A percentile compares a stretch with the other conserved stretches of the same genome.
Conservation (phyloP, 2,888 invertebrate species). For the Campaea margaritaria region DNA sequence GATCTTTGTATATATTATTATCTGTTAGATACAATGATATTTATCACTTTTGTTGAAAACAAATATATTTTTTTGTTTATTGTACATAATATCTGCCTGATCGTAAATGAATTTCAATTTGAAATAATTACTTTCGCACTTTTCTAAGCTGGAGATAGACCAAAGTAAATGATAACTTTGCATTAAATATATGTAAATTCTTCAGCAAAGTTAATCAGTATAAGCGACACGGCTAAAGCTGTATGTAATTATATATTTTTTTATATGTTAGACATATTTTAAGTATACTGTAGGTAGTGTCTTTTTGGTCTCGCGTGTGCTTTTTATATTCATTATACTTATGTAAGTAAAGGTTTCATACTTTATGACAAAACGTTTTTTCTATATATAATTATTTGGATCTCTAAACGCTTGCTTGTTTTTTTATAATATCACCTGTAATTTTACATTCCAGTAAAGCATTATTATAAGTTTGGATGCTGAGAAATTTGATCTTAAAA, state of each 20-base stretch:
- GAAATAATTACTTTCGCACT: constrained; percentile 58
- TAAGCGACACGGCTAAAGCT: constrained; percentile 68
- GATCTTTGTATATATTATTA: constrained; percentile 80
- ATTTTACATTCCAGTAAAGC: constrained; percentile 79
- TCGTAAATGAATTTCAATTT: constrained; percentile 44
- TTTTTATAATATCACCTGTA: constrained; percentile 72
- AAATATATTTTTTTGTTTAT: constrained; percentile 37
- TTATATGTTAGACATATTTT: constrained; percentile 58
- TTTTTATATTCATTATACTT: constrained; percentile 36
- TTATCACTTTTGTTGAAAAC: constrained; percentile 40
- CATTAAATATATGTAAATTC: constrained; percentile 68
- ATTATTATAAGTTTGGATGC: constrained; percentile 62
- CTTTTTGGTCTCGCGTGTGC: constrained; percentile 54
- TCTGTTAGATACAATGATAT: constrained; percentile 60
- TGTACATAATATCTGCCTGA: constrained; percentile 44
- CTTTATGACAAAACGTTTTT: constrained; percentile 8
- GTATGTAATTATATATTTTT: constrained; percentile 60
- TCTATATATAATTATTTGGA: constrained; percentile 52
- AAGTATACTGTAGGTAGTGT: constrained; percentile 41
- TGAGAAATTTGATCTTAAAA: constrained; percentile 3
- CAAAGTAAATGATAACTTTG: constrained; percentile 86
- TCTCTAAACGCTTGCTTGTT: constrained; percentile 71
- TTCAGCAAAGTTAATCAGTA: constrained; percentile 75
- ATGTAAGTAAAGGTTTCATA: constrained; percentile 24
- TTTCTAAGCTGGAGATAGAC: constrained; percentile 88